Evolutionary conservation across 2,113 vertebrate species (phyloP).

Genomic region (Oryzias javanicus): DNA sequence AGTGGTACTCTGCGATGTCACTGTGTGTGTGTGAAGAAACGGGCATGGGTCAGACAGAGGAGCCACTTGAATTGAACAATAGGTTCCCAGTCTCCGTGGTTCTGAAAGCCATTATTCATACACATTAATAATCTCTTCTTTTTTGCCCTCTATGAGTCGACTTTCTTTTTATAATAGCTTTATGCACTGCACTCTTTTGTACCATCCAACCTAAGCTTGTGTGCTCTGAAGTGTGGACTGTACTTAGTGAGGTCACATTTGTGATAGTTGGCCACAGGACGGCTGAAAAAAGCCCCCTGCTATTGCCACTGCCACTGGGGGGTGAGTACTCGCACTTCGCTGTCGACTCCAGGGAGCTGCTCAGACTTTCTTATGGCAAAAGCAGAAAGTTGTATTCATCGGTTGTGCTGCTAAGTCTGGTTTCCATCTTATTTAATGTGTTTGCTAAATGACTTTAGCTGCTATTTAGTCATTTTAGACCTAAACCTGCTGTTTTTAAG

Average conservation of each 20-base stretch:
- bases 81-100: slow-evolving; percentile 61
- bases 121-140: slow-evolving; percentile 66
- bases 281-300: slow-evolving; percentile 33
- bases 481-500: slow-evolving; percentile 45
- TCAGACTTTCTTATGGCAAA: slow-evolving; percentile 23
- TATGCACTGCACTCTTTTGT: slow-evolving; percentile 39
- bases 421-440: slow-evolving; percentile 17
- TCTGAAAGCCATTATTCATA: slow-evolving; percentile 77
- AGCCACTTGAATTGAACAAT: slow-evolving; percentile 69
- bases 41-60: slow-evolving; percentile 57
- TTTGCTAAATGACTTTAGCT: background rate
- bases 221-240: slow-evolving; percentile 50
- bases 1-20: slow-evolving; percentile 74
- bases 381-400: slow-evolving; percentile 6
- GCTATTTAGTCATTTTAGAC: slow-evolving; percentile 17
- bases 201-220: slow-evolving; percentile 39
- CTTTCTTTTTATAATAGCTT: slow-evolving; percentile 49
- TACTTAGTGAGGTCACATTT: slow-evolving; percentile 43
- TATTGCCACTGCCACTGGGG: slow-evolving; percentile 20
- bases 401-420: slow-evolving; percentile 16
- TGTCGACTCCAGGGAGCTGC: slow-evolving; percentile 17
- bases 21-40: slow-evolving; percentile 54
- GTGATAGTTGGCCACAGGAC: slow-evolving; percentile 28
- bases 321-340: slow-evolving; percentile 38
- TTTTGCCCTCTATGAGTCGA: slow-evolving; percentile 44